Evolutionary conservation across 2,888 invertebrate species (phyloP).

Genomic region (Apamea monoglypha): DNA sequence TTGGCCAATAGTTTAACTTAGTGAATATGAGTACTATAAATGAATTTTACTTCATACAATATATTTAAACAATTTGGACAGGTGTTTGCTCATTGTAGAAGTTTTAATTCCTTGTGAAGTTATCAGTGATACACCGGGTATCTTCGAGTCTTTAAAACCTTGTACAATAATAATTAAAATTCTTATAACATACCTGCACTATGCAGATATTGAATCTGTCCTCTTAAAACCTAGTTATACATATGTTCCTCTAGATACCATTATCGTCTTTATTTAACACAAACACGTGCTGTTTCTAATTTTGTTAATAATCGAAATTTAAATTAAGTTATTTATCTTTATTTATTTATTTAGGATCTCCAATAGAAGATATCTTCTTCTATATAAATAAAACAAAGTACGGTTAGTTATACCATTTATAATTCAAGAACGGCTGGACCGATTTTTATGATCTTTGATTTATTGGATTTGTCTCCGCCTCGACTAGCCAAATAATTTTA

Average conservation of each 20-base stretch:
- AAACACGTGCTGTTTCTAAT: constrained; percentile 22
- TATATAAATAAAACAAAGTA: not conserved
- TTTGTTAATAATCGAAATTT: constrained; percentile 19
- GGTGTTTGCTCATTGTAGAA: constrained; percentile 19
- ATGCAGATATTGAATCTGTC: not conserved
- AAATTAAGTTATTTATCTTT: not conserved
- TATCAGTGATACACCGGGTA: constrained; percentile 12
- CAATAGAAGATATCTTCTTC: no score
- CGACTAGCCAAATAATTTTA: no score
- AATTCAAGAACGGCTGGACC: no score
- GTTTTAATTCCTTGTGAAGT: constrained; percentile 23
- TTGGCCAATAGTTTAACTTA: not conserved
- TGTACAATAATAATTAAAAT: constrained; percentile 16
- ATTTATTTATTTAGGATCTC: no score
- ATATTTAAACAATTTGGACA: constrained; percentile 17
- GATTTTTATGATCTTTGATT: no score
- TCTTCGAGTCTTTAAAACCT: not conserved
- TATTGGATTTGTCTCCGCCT: not conserved
- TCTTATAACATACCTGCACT: not conserved
- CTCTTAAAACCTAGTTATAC: constrained; percentile 5
- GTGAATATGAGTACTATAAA: not conserved
- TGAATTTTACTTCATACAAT: not conserved
- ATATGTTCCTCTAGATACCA: not conserved
- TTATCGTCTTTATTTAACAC: constrained; percentile 24
- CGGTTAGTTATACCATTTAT: not conserved